phyloP scores from a whole-genome alignment of 35 echinoderm and acorn worm species.

The Chiridota heheva region DNA sequence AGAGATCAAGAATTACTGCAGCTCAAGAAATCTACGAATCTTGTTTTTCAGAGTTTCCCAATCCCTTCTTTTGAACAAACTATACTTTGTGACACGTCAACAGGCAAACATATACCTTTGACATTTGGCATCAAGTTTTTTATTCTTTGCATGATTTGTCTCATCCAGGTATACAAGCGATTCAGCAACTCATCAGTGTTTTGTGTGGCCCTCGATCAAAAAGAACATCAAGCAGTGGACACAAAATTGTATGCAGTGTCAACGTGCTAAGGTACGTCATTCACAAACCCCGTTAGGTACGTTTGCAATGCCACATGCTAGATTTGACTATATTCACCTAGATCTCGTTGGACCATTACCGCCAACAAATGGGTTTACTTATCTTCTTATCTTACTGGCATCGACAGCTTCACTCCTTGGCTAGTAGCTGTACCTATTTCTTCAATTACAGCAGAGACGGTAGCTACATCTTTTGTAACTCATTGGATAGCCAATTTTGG shows the following conservation, averaged over 20 bases:
- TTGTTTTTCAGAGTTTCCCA: background rate
- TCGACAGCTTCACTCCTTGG: constrained; percentile 17
- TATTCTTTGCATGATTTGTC: constrained; percentile 13
- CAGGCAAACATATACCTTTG: background rate
- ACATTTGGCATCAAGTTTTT: background rate
- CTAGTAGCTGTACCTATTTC: background rate
- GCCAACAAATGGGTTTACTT: constrained; percentile 29
- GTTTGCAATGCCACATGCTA: constrained; percentile 41
- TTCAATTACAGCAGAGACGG: constrained; percentile 23
- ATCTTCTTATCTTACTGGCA: constrained; percentile 27
- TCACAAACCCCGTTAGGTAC: constrained; percentile 33
- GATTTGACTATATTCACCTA: constrained; percentile 56
- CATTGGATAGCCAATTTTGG: no score
- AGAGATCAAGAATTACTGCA: no score
- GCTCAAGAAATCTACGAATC: no score
- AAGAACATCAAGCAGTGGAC: constrained; percentile 46
- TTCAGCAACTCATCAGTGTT: constrained; percentile 14
- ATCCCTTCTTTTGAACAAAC: constrained; percentile 1
- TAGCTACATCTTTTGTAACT: no score
- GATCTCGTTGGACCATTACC: constrained; percentile 53
- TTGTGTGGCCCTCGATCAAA: constrained; percentile 38
- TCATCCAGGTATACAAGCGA: constrained; percentile 27
- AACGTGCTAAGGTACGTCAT: constrained; percentile 40
- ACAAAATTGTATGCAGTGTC: constrained; percentile 36
- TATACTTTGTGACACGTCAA: constrained; percentile 8